Evolutionary conservation across 1,140 invertebrate species (phyloP), one percentile per base, ranked within the genome.

Genomic region (Pogonognathellus flavescens): DNA sequence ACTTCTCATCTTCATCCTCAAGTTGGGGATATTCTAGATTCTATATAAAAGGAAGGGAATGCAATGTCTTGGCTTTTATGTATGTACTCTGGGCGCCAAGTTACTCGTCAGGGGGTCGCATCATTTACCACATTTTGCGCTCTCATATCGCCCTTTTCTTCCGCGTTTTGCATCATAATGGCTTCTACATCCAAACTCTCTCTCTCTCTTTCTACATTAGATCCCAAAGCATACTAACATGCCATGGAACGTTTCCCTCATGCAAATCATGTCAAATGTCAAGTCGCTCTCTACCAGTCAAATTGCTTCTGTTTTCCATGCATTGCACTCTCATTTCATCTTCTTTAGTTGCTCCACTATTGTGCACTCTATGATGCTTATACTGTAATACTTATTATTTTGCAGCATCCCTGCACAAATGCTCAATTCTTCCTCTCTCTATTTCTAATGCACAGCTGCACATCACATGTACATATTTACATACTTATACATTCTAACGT

Each of bases 181-280:
- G 86, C 84, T 41, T 49, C 82, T 80, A 82, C 49, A 83, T 81
- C 59, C 57, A 82, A 76, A 41, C 31, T 41, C 31, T 41, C 31
- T 41, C 59, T 41, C 53, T 83, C 82, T 60, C 53, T 83, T 41
- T 60, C 55, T 83, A 41, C 59, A 83, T 66, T 83, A 57, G 9
- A 60, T 83, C 55, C 55, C 59, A 83, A 62, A 57, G 31, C 20
- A 41, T 50, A 60, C 82, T 83, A 62, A 60, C 18, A 50, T 83
- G 55, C 82, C 82, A 60, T 59, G 55, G 53, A 84, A 84, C 84
- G 55, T 66, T 85, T 50, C 80, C 84, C 50, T 84, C 83, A 87
- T 87, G 86, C 86, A 87, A 87, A 87, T 87, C 86, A 87, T 87
- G 86, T 87, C 86, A 87, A 83, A 87, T 87, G 86, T 87, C 86